Percentiles rank a stretch among this genome's conserved stretches.
Evolutionary conservation across 1,140 invertebrate species (phyloP).

Genomic region (Stratiolaelaps scimitus): DNA sequence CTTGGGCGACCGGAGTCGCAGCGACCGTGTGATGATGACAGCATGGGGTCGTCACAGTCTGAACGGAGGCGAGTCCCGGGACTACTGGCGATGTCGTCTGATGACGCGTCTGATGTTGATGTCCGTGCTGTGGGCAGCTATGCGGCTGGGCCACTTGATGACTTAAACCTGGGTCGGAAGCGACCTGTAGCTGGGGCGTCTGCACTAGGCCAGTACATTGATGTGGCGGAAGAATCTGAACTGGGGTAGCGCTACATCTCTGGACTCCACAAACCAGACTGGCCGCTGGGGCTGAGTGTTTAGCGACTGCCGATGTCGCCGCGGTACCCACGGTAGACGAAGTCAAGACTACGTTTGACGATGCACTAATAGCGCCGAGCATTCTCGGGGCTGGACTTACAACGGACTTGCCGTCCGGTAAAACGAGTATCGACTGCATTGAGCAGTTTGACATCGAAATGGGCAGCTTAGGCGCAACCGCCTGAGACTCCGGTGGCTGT

Average conservation of each 20-base stretch:
- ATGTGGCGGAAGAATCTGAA: conserved; percentile 24
- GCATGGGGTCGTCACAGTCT: conserved; percentile 15
- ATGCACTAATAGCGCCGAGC: conserved; percentile 1
- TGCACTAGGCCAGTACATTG: conserved; percentile 24
- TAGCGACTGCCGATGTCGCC: conserved; percentile 25
- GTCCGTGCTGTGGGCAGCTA: background rate
- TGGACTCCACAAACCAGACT: conserved; percentile 28
- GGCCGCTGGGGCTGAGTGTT: background rate
- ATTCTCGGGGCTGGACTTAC: background rate
- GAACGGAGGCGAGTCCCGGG: conserved; percentile 18
- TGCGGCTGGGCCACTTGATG: conserved; percentile 12
- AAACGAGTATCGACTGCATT: too few relatives aligned
- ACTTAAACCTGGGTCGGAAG: background rate
- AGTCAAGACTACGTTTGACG: background rate
- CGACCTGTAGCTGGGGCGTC: conserved; percentile 5
- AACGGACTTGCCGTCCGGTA: too few relatives aligned
- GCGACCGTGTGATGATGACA: conserved; percentile 27
- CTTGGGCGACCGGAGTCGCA: conserved; percentile 28
- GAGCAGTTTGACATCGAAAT: background rate
- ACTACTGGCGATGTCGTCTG: background rate
- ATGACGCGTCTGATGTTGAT: too few relatives aligned
- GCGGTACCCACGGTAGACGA: conserved; percentile 12
- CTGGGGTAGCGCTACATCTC: conserved; percentile 24
- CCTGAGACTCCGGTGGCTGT: background rate
- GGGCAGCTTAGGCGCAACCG: conserved; percentile 3